Evolutionary conservation across 1,140 invertebrate genomes (phyloP).

Genomic region (Neodiprion fabricii): DNA sequence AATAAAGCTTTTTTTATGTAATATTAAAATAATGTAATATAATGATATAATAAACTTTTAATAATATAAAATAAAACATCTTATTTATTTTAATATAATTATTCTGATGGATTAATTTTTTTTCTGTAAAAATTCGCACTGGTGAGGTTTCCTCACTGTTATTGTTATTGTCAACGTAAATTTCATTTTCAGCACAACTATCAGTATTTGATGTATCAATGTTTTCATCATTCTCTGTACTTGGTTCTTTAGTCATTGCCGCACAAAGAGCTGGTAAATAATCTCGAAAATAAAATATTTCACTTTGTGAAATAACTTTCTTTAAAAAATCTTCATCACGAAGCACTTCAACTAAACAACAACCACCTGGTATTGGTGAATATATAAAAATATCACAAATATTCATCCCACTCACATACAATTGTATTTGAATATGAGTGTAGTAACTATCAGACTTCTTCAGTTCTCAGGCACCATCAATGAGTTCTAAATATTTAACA

Average conservation of each 20-base stretch:
- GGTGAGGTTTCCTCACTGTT: not conserved
- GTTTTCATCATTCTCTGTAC: not conserved
- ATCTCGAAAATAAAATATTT: slow-evolving; percentile 30
- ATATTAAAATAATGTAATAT: not conserved
- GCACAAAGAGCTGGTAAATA: slow-evolving; percentile 21
- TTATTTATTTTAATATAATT: no score
- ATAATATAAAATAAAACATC: no score
- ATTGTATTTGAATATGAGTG: slow-evolving; percentile 35
- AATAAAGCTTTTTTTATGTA: not conserved
- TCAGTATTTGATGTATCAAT: not conserved
- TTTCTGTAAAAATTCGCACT: not conserved
- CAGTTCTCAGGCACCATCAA: slow-evolving; percentile 23
- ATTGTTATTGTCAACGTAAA: not conserved
- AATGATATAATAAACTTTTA: no score
- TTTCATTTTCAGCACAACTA: no score
- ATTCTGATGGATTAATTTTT: no score
- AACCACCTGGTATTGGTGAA: slow-evolving; percentile 28
- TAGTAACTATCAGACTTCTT: slow-evolving; percentile 31
- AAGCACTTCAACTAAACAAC: slow-evolving; percentile 23
- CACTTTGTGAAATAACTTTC: slow-evolving; percentile 25
- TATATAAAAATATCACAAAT: slow-evolving; percentile 36
- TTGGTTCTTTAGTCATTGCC: not conserved
- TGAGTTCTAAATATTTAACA: slow-evolving; percentile 31
- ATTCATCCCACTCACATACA: slow-evolving; percentile 31
- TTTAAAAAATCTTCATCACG: slow-evolving; percentile 31